phyloP scores from a whole-genome alignment of 2,888 invertebrate species.

The Piscicola geometra region DNA sequence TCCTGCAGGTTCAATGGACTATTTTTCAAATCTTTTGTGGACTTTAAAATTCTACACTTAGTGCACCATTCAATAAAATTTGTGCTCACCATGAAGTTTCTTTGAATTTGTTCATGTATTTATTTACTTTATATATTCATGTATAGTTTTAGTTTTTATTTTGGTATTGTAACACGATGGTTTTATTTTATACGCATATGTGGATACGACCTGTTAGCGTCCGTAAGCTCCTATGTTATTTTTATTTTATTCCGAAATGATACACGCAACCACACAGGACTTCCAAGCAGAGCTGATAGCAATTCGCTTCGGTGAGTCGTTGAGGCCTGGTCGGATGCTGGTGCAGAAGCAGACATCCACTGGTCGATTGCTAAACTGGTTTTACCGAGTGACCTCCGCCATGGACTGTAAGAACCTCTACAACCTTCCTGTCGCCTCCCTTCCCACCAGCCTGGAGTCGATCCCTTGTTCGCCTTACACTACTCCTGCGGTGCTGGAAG shows the following conservation, averaged over 20 bases:
- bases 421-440: slow-evolving; percentile 30
- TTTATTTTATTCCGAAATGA: neutral
- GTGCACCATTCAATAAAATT: too few species aligned
- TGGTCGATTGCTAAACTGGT: slow-evolving; percentile 41
- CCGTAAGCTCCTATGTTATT: neutral
- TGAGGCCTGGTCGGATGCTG: slow-evolving; percentile 44
- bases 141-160: too few species aligned
- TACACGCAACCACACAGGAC: slow-evolving; percentile 39
- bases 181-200: neutral
- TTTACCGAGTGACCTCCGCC: slow-evolving; percentile 44
- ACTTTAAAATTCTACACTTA: too few species aligned
- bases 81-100: too few species aligned
- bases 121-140: too few species aligned
- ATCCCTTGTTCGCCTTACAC: slow-evolving; percentile 44
- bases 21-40: too few species aligned
- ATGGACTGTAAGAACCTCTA: slow-evolving; percentile 43
- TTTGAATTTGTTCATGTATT: too few species aligned
- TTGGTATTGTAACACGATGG: neutral
- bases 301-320: slow-evolving; percentile 44
- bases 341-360: slow-evolving; percentile 40
- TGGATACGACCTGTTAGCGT: neutral
- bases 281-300: slow-evolving; percentile 44
- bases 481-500: slow-evolving; percentile 20
- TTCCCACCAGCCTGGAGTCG: slow-evolving; percentile 38
- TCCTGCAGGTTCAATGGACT: slow-evolving; percentile 46